Percentiles rank a stretch among this genome's conserved stretches.
These are phyloP conservation scores for Drosophila mimetica DNA, from an alignment of 2,888 invertebrate species.

Conservation along the genomic window DNA sequence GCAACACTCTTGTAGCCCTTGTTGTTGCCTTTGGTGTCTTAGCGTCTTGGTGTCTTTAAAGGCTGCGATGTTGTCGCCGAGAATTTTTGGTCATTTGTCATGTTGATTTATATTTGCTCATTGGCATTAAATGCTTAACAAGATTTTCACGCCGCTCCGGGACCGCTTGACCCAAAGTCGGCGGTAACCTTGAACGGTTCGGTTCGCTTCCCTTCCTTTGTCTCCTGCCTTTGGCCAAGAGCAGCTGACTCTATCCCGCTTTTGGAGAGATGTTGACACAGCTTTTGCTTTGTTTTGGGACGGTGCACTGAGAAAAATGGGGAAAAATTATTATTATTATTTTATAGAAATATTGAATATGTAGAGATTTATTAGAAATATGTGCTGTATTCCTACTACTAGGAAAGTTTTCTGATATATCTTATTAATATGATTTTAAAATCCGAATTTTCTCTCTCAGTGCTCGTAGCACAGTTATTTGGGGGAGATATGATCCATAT, in stretches of 20 bases:
- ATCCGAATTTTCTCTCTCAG: background rate
- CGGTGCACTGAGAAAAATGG: background rate
- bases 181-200: conserved; percentile 61
- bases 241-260: conserved; percentile 22
- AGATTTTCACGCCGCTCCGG: conserved; percentile 72
- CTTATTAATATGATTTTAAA: too few relatives aligned
- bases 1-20: conserved; percentile 19
- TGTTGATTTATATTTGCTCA: conserved; percentile 77
- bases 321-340: too few relatives aligned
- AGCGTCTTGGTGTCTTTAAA: conserved; percentile 20
- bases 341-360: too few relatives aligned
- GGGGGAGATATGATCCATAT: conserved; percentile 25
- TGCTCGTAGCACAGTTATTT: conserved; percentile 11
- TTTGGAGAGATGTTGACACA: conserved; percentile 10
- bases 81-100: conserved; percentile 77
- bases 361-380: too few relatives aligned
- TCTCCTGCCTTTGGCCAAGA: conserved; percentile 14
- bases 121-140: conserved; percentile 77
- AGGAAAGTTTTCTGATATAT: too few relatives aligned
- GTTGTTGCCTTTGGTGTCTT: conserved; percentile 13
- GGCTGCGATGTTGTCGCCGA: conserved; percentile 55
- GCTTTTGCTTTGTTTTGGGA: conserved; percentile 25
- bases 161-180: conserved; percentile 65
- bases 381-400: too few relatives aligned
- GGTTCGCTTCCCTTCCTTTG: conserved; percentile 14